Evolutionary conservation across 2,888 invertebrate genomes (phyloP), one percentile per base, ranked within the genome.

Genomic region (Pseudoips prasinana): DNA sequence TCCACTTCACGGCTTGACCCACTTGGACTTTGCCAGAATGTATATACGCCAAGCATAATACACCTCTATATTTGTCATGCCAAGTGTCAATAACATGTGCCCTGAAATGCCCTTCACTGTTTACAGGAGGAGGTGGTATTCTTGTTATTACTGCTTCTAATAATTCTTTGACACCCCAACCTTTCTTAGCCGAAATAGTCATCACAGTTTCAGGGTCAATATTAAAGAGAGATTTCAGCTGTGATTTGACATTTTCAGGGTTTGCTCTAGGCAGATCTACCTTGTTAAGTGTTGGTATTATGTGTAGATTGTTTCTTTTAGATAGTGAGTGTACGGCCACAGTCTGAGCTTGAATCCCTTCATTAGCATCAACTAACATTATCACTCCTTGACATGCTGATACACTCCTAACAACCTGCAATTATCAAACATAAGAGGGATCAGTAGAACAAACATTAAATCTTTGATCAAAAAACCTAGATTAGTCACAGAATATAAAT

Each of bases 261-360:
- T 97, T 88, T 0, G 98, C 98, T 75, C 95, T 92, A 57, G 96
- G 96, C 33, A 99, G 90, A 75, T 99, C 99, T 35, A 99, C 96
- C 90, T 99, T 99, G 82, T 99, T 99, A 19, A 99, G 87, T 0
- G 97, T 97, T 0, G 99, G 98, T 62, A 99, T 93, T 37, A 99
- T 94, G 1, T 90, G 81, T 31, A 98, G 81, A 57, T 97, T 93
- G 50, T 92, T 92, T 30, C 92, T 92, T 78, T 95, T 95, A 0
- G 99, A 98, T 44, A 98, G 80, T 72, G 96, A 95, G 82, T 96
- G 98, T 64, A 99, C 99, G 8, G 99, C 98, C 1, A 99, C 97
- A 0, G 99, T 99, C 83, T 99, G 99, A 0, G 99, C 98, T 87
- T 98, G 97, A 1, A 98, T 94, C 5, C 95, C 95, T 90, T 98